Evolutionary conservation across 2,797 vertebrate species (phyloP).

Genomic region (Oreonectes daqikongensis): DNA sequence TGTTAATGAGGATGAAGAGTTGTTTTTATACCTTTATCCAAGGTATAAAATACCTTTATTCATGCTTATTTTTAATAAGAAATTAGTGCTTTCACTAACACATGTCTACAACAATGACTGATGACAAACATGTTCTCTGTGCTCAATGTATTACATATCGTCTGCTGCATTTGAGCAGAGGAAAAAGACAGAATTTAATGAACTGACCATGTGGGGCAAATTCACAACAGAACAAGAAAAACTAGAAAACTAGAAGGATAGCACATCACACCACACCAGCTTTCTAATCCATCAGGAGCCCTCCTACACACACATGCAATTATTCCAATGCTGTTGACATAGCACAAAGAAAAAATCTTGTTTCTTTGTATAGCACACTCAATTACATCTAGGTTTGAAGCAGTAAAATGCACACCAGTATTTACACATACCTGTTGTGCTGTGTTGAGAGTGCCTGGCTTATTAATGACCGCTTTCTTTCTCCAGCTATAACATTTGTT

Average conservation of each 20-base stretch:
- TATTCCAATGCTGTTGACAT: conserved; percentile 15
- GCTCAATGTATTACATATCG: neutral
- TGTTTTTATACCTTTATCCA: neutral
- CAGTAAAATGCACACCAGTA: neutral
- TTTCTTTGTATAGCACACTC: conserved; percentile 9
- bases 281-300: neutral
- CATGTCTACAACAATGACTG: neutral
- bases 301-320: conserved; percentile 4
- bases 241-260: conserved; percentile 11
- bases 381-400: conserved; percentile 13
- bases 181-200: neutral
- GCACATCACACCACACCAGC: conserved; percentile 9
- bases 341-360: conserved; percentile 2
- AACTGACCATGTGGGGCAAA: no score
- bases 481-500: neutral
- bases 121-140: neutral
- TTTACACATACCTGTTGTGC: conserved; percentile 26
- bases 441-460: neutral
- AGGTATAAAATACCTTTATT: neutral
- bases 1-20: neutral
- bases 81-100: neutral
- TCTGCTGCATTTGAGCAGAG: neutral
- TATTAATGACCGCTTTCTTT: conserved; percentile 15
- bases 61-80: neutral
- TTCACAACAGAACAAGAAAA: no score